These are phyloP conservation scores for Pteropus rufus DNA, from an alignment of 2,797 vertebrate genomes.

Conservation along the genomic window DNA sequence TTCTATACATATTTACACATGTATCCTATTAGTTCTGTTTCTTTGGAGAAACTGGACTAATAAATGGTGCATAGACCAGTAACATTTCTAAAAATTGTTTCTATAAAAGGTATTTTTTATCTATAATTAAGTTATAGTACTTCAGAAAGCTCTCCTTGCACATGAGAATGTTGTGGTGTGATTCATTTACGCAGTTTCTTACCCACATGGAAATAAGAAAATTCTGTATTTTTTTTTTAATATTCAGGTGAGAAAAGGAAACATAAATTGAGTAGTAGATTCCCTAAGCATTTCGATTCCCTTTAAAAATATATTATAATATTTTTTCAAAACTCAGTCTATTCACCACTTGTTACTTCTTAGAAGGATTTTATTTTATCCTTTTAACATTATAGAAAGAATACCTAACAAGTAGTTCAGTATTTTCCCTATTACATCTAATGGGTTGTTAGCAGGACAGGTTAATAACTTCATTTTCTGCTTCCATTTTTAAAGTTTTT, in stretches of 20 bases:
- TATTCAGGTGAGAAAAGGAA: neutral
- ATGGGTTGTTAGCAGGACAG: neutral
- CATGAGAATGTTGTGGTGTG: neutral
- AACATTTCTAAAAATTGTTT: neutral
- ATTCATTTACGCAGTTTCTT: neutral
- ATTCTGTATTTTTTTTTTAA: neutral
- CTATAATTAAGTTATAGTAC: neutral
- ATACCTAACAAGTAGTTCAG: neutral
- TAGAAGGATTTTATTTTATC: neutral
- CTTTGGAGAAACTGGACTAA: neutral
- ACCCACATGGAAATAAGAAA: neutral
- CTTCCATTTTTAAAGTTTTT: conserved; percentile 25
- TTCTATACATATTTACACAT: neutral
- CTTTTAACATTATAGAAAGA: conserved; percentile 1
- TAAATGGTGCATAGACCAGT: neutral
- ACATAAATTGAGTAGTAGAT: neutral
- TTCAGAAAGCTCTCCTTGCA: neutral
- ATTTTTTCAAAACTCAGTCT: neutral
- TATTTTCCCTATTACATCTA: neutral
- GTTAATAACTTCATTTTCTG: conserved; percentile 39
- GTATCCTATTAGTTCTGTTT: neutral
- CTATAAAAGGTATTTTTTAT: neutral
- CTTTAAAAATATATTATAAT: neutral
- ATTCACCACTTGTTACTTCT: neutral
- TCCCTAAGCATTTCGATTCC: neutral